Conservation (phyloP, 1,140 invertebrate genomes). For the Phymorhynchus buccinoides region DNA sequence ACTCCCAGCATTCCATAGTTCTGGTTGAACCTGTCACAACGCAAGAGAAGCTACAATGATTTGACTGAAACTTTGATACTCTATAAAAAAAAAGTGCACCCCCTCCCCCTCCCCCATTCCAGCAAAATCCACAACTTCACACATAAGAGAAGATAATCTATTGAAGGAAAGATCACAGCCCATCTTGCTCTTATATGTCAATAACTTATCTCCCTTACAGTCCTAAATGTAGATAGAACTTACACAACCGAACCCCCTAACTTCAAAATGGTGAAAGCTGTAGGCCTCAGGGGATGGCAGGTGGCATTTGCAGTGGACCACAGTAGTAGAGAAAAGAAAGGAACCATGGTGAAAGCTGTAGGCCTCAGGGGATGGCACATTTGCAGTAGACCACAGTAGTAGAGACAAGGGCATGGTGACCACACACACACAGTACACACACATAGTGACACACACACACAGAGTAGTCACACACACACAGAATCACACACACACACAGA, state of each 20-base stretch:
- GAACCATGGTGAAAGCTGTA: slow-evolving; percentile 90
- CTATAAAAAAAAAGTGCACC: too few species aligned
- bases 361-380: slow-evolving; percentile 91
- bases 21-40: slow-evolving; percentile 73
- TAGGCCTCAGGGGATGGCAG: slow-evolving; percentile 91
- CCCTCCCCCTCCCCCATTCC: too few species aligned
- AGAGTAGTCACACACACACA: not conserved
- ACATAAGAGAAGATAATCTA: too few species aligned
- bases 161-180: too few species aligned
- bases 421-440: slow-evolving; percentile 91
- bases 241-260: too few species aligned
- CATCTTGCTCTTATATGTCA: too few species aligned
- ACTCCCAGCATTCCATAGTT: slow-evolving; percentile 90
- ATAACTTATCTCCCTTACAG: too few species aligned
- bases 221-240: too few species aligned
- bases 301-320: slow-evolving; percentile 91
- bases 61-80: too few species aligned
- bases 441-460: slow-evolving; percentile 73
- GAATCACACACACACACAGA: too few species aligned
- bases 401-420: too few species aligned
- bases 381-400: slow-evolving; percentile 90
- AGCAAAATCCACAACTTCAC: too few species aligned
- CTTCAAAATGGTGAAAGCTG: slow-evolving; percentile 85
- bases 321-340: slow-evolving; percentile 85
- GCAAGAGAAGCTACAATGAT: not conserved